Conservation (phyloP, 2,113 vertebrate species). For the Tinamus guttatus region DNA sequence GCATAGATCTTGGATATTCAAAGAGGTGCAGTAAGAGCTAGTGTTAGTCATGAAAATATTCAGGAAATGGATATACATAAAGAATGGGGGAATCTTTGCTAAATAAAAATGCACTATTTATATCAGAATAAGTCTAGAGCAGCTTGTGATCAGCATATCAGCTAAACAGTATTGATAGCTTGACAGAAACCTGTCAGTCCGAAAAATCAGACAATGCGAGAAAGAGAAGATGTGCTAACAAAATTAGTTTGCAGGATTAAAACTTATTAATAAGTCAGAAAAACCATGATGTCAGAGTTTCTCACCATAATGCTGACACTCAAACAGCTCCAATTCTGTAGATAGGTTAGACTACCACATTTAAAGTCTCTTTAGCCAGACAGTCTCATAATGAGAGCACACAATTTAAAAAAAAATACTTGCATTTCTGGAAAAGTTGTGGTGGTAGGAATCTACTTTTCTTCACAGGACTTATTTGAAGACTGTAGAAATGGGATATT, state of each 20-base stretch:
- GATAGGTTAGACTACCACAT: background rate
- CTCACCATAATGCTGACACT: constrained; percentile 59
- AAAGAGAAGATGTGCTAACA: constrained; percentile 31
- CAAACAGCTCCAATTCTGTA: constrained; percentile 54
- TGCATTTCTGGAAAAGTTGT: background rate
- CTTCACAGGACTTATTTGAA: background rate
- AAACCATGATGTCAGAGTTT: constrained; percentile 65
- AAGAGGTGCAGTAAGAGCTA: background rate
- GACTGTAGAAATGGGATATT: background rate
- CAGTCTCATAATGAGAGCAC: background rate
- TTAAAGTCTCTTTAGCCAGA: constrained; percentile 57
- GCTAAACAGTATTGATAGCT: constrained; percentile 62
- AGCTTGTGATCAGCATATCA: background rate
- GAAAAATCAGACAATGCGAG: constrained; percentile 10
- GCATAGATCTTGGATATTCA: background rate
- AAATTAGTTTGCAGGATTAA: constrained; percentile 65
- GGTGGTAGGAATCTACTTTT: background rate
- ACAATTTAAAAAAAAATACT: background rate
- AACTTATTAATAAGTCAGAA: constrained; percentile 67
- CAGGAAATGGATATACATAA: background rate
- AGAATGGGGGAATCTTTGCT: background rate
- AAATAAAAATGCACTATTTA: constrained; percentile 1
- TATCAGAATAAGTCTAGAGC: background rate
- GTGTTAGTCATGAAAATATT: background rate
- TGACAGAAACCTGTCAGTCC: constrained; percentile 3